Evolutionary conservation across 2,113 vertebrate genomes (phyloP), one percentile per base, ranked within the genome.

Genomic region (Dipodomys ordii): DNA sequence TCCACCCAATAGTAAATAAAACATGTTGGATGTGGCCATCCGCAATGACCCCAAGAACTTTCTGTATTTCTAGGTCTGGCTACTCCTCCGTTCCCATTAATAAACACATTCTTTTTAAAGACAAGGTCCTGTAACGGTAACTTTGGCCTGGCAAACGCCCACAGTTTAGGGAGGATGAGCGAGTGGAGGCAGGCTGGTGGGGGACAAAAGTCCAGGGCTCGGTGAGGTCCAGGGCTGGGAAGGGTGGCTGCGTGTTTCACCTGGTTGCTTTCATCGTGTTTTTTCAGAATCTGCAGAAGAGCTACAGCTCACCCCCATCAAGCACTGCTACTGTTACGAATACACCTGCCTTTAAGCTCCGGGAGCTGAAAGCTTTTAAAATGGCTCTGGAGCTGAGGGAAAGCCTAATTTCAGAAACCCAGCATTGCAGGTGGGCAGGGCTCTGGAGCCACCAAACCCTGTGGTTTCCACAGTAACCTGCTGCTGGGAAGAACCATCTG

Each of bases 181-280:
- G 28, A 13, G 6, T 0, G 22, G 69, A 3, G 20, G 65, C 16
- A 0, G 30, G 25, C 15, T 49, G 16, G 0, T 3, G 30, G 35
- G 28, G 30, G 3, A 22, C 25, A 3, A 23, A 23, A 62, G 16
- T 9, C 0, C 7, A 46, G 57, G 16, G 28, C 0, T 0, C 1
- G 3, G 76, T 0, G 23, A 16, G 53, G 53, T 4, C 53, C 53
- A 57, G 53, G 46, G 30, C 1, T 0, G 49, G 73, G 64, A 18
- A 23, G 18, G 1, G 62, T 0, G 8, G 8, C 0, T 28, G 7
- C 0, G 32, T 25, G 25, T 64, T 10, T 1, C 15, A 19, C 60
- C 35, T 30, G 74, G 44, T 7, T n/a, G 35, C 12, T 67, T 60
- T 68, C 49, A 32, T 8, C 16, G 19, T 0, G 6, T 16, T 0